These are phyloP conservation scores for Ceratitis capitata DNA, from an alignment of 1,140 invertebrate species.

Conservation along the genomic window DNA sequence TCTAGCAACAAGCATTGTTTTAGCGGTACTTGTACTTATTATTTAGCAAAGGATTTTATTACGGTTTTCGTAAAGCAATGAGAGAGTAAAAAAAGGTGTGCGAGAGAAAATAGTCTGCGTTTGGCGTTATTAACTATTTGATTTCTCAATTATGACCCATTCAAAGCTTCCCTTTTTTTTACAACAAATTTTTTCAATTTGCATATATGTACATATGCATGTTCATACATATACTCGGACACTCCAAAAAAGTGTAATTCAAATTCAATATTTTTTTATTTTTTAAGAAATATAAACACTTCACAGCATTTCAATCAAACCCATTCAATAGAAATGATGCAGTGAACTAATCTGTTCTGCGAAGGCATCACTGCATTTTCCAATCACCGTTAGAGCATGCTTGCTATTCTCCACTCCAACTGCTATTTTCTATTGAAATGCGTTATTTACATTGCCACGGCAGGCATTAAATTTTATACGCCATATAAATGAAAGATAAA, in stretches of 20 bases:
- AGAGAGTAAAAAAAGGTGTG: not conserved
- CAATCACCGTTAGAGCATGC: not conserved
- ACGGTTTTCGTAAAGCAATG: not conserved
- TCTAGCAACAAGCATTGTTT: not conserved
- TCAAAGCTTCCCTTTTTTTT: no score
- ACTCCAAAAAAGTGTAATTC: no score
- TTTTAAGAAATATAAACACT: no score
- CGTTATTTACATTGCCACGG: not conserved
- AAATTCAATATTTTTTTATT: no score
- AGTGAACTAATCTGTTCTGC: not conserved
- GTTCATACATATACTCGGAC: no score
- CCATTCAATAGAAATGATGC: no score
- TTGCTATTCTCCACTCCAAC: not conserved
- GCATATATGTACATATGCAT: no score
- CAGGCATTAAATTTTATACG: constrained; percentile 9
- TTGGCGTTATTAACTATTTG: no score
- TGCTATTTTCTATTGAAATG: not conserved
- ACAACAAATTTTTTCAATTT: no score
- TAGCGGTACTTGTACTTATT: not conserved
- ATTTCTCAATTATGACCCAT: no score
- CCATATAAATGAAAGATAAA: not conserved
- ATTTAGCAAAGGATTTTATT: not conserved
- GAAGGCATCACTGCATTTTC: not conserved
- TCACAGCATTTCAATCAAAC: no score
- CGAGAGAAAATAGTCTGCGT: not conserved